These are phyloP conservation scores for Caenorhabditis sp. DNA, from an alignment of 2,888 invertebrate genomes.

Conservation along the genomic window DNA sequence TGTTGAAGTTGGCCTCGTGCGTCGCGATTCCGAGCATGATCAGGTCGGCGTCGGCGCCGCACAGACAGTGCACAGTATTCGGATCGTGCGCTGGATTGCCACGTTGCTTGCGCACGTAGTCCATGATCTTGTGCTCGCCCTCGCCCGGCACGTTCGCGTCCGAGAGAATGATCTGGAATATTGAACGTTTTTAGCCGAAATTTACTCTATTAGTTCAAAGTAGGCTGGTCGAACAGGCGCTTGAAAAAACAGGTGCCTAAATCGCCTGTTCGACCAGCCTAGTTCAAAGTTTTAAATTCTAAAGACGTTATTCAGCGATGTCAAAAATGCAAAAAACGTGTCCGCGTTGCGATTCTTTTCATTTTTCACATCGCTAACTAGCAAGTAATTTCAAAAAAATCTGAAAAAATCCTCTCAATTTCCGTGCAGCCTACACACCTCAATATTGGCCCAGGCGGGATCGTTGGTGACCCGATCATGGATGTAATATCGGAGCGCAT, in stretches of 20 bases:
- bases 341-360: too few relatives aligned
- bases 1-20: constrained; percentile 98
- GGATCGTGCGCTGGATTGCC: constrained; percentile 90
- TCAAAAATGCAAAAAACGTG: too few relatives aligned
- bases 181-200: neutral
- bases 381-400: neutral
- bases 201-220: constrained; percentile 3
- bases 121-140: constrained; percentile 99
- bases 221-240: too few relatives aligned
- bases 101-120: constrained; percentile 92
- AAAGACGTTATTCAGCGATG: too few relatives aligned
- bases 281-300: too few relatives aligned
- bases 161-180: constrained; percentile 86
- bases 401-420: neutral
- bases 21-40: constrained; percentile 97
- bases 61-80: constrained; percentile 95
- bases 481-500: constrained; percentile 84
- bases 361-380: too few relatives aligned
- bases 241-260: too few relatives aligned
- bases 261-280: too few relatives aligned
- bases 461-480: constrained; percentile 91
- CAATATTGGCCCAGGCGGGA: constrained; percentile 94
- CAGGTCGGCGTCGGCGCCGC: constrained; percentile 95
- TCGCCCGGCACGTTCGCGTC: constrained; percentile 98
- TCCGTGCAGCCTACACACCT: constrained; percentile 82